A percentile compares a stretch with the other conserved stretches of the same genome.
Conservation (phyloP, 2,888 invertebrate species). For the Erannis defoliaria region DNA sequence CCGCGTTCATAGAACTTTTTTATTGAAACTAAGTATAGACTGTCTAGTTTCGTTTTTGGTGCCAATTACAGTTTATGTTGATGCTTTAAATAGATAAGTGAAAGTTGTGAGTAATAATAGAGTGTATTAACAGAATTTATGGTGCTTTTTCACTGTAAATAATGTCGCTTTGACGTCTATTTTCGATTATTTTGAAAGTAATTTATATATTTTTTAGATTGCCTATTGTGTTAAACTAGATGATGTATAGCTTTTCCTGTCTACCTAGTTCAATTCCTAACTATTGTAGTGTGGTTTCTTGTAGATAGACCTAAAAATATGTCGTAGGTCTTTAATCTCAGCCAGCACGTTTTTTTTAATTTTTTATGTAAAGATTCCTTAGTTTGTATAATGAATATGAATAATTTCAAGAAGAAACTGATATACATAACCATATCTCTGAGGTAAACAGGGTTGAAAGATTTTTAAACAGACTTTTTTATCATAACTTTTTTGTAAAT, state of each 20-base stretch:
- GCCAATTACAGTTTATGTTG: slow-evolving; percentile 76
- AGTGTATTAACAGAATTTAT: slow-evolving; percentile 71
- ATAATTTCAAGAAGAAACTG: slow-evolving; percentile 50
- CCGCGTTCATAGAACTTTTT: slow-evolving; percentile 38
- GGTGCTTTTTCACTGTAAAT: slow-evolving; percentile 72
- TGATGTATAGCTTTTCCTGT: slow-evolving; percentile 49
- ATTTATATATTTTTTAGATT: slow-evolving; percentile 27
- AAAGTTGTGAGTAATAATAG: slow-evolving; percentile 79
- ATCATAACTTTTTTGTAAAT: background rate
- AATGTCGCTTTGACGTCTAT: slow-evolving; percentile 40
- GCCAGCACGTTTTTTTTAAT: background rate
- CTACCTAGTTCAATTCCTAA: slow-evolving; percentile 38
- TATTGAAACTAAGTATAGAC: slow-evolving; percentile 50
- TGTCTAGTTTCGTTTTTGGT: slow-evolving; percentile 69
- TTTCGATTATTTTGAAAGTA: slow-evolving; percentile 16
- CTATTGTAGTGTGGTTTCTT: slow-evolving; percentile 52
- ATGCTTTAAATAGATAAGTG: slow-evolving; percentile 80
- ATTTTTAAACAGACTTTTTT: background rate
- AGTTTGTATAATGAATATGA: slow-evolving; percentile 50
- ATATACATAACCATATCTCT: slow-evolving; percentile 68
- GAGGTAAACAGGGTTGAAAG: slow-evolving; percentile 71
- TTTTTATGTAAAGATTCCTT: background rate
- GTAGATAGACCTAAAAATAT: slow-evolving; percentile 47
- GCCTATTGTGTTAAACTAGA: slow-evolving; percentile 23
- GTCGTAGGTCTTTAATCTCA: slow-evolving; percentile 2